Conservation (phyloP, 1,140 invertebrate genomes). For the Procambarus clarkii region DNA sequence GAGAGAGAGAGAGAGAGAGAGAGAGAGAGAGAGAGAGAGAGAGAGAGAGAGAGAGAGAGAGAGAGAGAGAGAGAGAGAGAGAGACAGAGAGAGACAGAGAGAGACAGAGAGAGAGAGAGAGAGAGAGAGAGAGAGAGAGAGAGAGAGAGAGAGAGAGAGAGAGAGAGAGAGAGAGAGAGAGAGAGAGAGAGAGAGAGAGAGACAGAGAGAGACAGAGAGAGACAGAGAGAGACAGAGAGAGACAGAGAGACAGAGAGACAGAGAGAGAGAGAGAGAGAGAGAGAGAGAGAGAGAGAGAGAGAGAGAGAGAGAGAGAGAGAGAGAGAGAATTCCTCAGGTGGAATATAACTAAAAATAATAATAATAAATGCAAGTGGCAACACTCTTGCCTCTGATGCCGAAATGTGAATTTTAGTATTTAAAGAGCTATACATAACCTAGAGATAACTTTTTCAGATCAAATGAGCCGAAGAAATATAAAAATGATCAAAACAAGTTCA, state of each 20-base stretch:
- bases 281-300: conserved; percentile 1
- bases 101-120: neutral
- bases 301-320: too few species aligned
- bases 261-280: conserved; percentile 33
- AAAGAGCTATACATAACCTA: too few species aligned
- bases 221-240: conserved; percentile 41
- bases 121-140: neutral
- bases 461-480: too few species aligned
- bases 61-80: neutral
- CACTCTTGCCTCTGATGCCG: too few species aligned
- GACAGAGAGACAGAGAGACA: conserved; percentile 31
- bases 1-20: conserved; percentile 31
- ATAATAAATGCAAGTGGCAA: too few species aligned
- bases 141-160: conserved; percentile 2
- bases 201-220: conserved; percentile 30
- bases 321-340: neutral
- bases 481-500: too few species aligned
- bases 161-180: conserved; percentile 21
- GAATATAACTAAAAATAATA: too few species aligned
- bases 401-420: too few species aligned
- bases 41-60: conserved; percentile 14
- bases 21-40: conserved; percentile 10
- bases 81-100: neutral
- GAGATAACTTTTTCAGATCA: too few species aligned
- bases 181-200: conserved; percentile 20